Evolutionary conservation across 2,797 vertebrate genomes (phyloP), one percentile per base, ranked within the genome.

Genomic region (Synanceia verrucosa): DNA sequence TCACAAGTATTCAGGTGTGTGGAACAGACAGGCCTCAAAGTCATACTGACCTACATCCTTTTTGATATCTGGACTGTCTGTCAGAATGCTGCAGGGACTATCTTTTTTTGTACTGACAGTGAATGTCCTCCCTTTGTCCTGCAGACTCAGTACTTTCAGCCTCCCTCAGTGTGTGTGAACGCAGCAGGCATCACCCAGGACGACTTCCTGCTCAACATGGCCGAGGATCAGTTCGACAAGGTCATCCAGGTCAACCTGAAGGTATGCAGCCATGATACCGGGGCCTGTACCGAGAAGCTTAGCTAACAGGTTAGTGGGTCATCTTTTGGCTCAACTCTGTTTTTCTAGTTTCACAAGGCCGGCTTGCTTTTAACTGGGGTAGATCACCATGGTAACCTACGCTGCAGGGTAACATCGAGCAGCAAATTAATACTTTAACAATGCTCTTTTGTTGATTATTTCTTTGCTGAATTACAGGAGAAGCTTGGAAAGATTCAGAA

Each of bases 241-340:
- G 96, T 97, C 70, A 82, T 96, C 60, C 71, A 73, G 52, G 94
- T 97, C 82, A 97, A 97, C 82, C 94, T 97, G 63, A 97, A 96
- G 95, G 96, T 97, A 81, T 0, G 34, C 11, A 9, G 46, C 11
- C 6, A 19, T 2, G n/a, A 36, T 29, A 4, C 29, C 48, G 28
- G 0, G 4, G 23, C 4, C 57, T 23, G 18, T 0, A 33, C 19
- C 19, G 1, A 3, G 0, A 23, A 4, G 11, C 13, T 53, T 18
- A 39, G 21, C 14, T 16, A 2, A 5, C 10, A 33, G 36, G 8
- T 18, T 21, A 21, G 36, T 11, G 26, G 0, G 1, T 10, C 14
- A 2, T 28, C 18, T 18, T 4, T 16, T 10, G 21, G 12, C 59
- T 47, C 4, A 37, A 13, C 33, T 26, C 31, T 36, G 44, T 6